These are phyloP conservation scores for Lasioglossum calceatum DNA, from an alignment of 2,888 invertebrate species.

Conservation along the genomic window DNA sequence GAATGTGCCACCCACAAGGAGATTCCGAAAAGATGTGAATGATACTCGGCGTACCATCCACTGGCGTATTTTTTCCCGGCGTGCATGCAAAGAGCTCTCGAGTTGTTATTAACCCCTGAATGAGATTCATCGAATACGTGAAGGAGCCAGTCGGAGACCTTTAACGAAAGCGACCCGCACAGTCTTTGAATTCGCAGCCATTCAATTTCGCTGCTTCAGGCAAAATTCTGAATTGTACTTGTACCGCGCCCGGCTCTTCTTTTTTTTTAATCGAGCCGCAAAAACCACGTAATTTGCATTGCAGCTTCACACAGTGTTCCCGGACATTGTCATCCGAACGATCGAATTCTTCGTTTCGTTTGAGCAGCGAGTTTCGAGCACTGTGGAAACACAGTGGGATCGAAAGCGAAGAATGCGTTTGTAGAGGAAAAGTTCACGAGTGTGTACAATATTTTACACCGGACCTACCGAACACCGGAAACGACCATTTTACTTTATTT, in stretches of 20 bases:
- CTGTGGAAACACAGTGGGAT: too few species aligned
- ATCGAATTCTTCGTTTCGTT: not conserved
- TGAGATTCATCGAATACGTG: not conserved
- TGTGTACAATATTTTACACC: too few species aligned
- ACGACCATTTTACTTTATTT: too few species aligned
- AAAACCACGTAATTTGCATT: not conserved
- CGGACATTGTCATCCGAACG: not conserved
- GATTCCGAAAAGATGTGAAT: not conserved
- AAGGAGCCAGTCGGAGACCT: not conserved
- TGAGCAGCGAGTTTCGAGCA: too few species aligned
- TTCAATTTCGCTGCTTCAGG: not conserved
- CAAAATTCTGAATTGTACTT: not conserved
- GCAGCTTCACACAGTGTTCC: not conserved
- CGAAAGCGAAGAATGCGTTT: too few species aligned
- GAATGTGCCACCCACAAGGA: not conserved
- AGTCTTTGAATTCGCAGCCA: not conserved
- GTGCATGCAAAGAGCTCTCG: not conserved
- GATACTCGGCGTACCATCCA: not conserved
- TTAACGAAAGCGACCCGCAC: not conserved
- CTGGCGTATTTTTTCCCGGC: not conserved
- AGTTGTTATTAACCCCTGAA: slow-evolving; percentile 1
- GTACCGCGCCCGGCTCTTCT: not conserved
- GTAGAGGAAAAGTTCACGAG: too few species aligned
- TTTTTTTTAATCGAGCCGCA: not conserved
- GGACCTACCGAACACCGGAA: too few species aligned